Base-by-base conservation (phyloP, 2,113 vertebrate species). In the Marcusenius ussheri region DNA sequence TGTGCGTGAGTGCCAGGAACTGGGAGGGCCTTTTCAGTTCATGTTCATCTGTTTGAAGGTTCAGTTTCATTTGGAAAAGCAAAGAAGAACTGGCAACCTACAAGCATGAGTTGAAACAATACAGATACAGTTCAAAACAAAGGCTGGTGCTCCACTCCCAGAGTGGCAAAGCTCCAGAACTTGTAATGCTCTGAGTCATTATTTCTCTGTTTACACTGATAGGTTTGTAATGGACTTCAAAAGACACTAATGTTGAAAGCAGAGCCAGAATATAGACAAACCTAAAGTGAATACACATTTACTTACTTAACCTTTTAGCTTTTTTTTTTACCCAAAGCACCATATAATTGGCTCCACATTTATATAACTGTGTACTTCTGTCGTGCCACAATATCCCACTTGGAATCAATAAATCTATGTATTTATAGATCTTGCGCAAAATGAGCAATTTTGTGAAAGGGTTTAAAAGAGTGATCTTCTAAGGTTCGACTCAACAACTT, bases 121-220 rank as follows among this genome's bases (percentile, higher is more conserved):
- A 49, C 47, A 11, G 83, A 47, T 49, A 53, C 42, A 84, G 39
- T n/a, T 84, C 83, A 24, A 84, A 84, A 10, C 45, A 45, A 46
- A 47, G 5, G 83, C 83, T 47, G 39, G 45, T 45, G 45, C 80
- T 45, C 19, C 19, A 24, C 42, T 84, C 45, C 21, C 83, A 84
- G 3, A 47, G 42, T n/a, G 45, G 45, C 45, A 24, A 45, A 47
- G 39, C 42, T 46, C 83, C 83, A 47, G 83, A 47, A 47, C 83
- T 47, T n/a, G 9, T 47, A 47, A 46, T 84, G 83, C 83, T 84
- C n/a, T 84, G 83, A 45, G 21, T 84, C 24, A 84, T 84, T 84
- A 47, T 84, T 84, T 47, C 42, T 45, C 83, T 84, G 45, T 84
- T 84, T 46, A 84, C 45, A 84, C 83, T 84, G 83, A 84, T 45